Evolutionary conservation across 2,888 invertebrate species (phyloP).

Genomic region (Lymantria monacha): DNA sequence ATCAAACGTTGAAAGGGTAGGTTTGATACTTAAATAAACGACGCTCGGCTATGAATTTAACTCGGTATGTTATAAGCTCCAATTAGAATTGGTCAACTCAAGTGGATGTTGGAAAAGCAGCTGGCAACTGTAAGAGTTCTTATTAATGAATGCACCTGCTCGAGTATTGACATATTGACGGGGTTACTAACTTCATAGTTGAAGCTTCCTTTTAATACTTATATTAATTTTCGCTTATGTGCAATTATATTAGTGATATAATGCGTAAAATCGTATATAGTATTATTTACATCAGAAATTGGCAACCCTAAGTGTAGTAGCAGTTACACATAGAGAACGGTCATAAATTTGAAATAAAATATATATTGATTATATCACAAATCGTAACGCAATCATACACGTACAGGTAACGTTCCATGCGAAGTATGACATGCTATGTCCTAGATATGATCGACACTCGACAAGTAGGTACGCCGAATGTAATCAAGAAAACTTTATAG

Average conservation of each 20-base stretch:
- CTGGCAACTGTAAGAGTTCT: slow-evolving; percentile 62
- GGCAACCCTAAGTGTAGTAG: slow-evolving; percentile 8
- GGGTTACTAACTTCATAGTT: slow-evolving; percentile 40
- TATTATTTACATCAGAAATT: slow-evolving; percentile 4
- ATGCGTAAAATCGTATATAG: too few relatives aligned
- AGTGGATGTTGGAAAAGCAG: slow-evolving; percentile 75
- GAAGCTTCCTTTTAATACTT: slow-evolving; percentile 20
- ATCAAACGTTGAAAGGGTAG: background rate
- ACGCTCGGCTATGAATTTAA: background rate
- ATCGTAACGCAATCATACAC: slow-evolving; percentile 68
- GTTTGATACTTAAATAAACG: background rate
- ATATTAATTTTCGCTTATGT: background rate
- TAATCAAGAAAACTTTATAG: slow-evolving; percentile 54
- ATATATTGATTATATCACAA: slow-evolving; percentile 67
- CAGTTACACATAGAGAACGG: slow-evolving; percentile 27
- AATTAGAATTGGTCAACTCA: slow-evolving; percentile 64
- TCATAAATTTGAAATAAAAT: slow-evolving; percentile 42
- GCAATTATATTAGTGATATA: background rate
- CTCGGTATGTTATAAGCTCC: slow-evolving; percentile 20
- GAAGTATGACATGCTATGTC: slow-evolving; percentile 74
- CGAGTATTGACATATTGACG: slow-evolving; percentile 35
- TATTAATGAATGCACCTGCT: slow-evolving; percentile 72
- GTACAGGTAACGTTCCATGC: slow-evolving; percentile 61
- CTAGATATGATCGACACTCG: slow-evolving; percentile 59
- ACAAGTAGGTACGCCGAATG: slow-evolving; percentile 59